Conservation (phyloP, 2,888 invertebrate genomes). For the Lepidocyrtoides sp. region DNA sequence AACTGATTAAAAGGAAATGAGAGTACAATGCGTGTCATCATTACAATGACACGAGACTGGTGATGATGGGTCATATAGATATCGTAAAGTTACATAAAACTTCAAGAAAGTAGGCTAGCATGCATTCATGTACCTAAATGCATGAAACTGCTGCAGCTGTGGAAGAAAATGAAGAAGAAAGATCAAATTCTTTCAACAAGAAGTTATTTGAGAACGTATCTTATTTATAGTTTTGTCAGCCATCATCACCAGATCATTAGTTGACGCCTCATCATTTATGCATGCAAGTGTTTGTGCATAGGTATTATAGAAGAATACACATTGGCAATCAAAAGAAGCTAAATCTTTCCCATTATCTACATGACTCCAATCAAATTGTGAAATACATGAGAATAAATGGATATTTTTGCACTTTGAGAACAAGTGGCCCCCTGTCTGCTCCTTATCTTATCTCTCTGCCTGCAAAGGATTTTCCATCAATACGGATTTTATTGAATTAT, state of each 20-base stretch:
- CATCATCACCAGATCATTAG: constrained; percentile 53
- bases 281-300: constrained; percentile 2
- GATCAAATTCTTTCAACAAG: constrained; percentile 25
- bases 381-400: background rate
- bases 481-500: constrained; percentile 13
- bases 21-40: constrained; percentile 47
- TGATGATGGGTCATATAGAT: background rate
- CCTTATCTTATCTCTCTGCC: constrained; percentile 16
- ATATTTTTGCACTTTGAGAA: constrained; percentile 32
- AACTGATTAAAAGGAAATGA: constrained; percentile 32
- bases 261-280: constrained; percentile 67
- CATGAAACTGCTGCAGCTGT: constrained; percentile 19
- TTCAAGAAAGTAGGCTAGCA: constrained; percentile 35
- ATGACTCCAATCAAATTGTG: constrained; percentile 21
- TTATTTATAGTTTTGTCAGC: constrained; percentile 28
- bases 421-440: constrained; percentile 52
- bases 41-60: constrained; percentile 46
- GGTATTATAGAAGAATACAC: background rate
- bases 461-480: background rate
- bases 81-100: background rate
- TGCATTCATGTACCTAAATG: background rate
- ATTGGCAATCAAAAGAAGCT: background rate
- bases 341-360: background rate
- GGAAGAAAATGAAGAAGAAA: background rate
- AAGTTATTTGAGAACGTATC: background rate